Evolutionary conservation across 2,888 invertebrate genomes (phyloP).

Genomic region (Melanargia galathea): DNA sequence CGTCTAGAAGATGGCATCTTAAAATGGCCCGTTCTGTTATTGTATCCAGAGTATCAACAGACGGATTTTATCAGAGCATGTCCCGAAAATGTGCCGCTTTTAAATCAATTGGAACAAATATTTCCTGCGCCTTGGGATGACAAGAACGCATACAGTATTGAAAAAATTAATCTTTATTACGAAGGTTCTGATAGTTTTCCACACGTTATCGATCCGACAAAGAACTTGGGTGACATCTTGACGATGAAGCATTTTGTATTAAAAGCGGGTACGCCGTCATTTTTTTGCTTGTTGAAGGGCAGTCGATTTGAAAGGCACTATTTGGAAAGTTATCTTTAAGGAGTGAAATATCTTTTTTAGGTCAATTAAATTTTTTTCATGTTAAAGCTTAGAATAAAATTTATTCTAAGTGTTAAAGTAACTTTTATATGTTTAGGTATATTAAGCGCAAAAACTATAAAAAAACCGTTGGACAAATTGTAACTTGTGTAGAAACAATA

Average conservation of each 20-base stretch:
- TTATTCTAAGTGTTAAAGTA: too few species aligned
- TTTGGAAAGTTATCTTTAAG: constrained; percentile 74
- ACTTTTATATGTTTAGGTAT: too few species aligned
- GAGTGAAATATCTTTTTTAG: neutral
- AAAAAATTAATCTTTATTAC: constrained; percentile 86
- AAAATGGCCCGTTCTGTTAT: constrained; percentile 93
- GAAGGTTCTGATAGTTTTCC: constrained; percentile 85
- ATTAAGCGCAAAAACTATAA: too few species aligned
- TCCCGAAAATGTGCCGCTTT: constrained; percentile 86
- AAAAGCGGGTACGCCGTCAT: constrained; percentile 85
- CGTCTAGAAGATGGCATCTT: constrained; percentile 83
- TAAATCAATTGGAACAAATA: constrained; percentile 75
- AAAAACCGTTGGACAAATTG: too few species aligned
- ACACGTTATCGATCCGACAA: constrained; percentile 79
- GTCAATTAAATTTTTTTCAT: neutral
- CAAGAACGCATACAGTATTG: constrained; percentile 83
- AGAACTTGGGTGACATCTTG: constrained; percentile 83
- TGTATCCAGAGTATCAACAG: constrained; percentile 93
- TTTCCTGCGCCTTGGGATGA: constrained; percentile 89
- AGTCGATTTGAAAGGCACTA: constrained; percentile 82
- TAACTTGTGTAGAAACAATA: too few species aligned
- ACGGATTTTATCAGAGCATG: constrained; percentile 94
- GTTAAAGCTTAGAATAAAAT: neutral
- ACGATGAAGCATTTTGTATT: constrained; percentile 83
- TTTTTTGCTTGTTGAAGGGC: constrained; percentile 82